These are phyloP conservation scores for Cebidichthys violaceus DNA, from an alignment of 2,113 vertebrate genomes.

Conservation along the genomic window DNA sequence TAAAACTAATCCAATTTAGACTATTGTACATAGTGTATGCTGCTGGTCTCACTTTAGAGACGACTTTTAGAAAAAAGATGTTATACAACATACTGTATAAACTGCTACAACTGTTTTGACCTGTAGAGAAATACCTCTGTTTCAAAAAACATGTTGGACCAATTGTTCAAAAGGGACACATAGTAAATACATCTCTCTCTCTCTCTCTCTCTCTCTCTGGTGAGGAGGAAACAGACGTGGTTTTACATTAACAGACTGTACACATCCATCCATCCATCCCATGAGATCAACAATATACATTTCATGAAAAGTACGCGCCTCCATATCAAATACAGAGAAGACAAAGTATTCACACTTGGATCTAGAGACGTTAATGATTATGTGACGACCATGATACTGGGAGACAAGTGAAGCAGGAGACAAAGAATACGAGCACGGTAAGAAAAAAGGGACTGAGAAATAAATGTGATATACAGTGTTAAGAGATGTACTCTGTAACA, in stretches of 20 bases:
- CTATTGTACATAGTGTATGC: slow-evolving; percentile 81
- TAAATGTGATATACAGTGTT: slow-evolving; percentile 75
- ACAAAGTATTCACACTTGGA: slow-evolving; percentile 77
- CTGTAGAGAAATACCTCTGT: slow-evolving; percentile 79
- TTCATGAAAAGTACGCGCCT: slow-evolving; percentile 71
- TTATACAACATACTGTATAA: slow-evolving; percentile 82
- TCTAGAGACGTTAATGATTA: slow-evolving; percentile 74
- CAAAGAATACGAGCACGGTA: slow-evolving; percentile 63
- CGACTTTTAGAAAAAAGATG: slow-evolving; percentile 71
- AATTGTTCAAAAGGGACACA: slow-evolving; percentile 76
- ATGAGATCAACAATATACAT: slow-evolving; percentile 72
- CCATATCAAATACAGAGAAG: slow-evolving; percentile 79
- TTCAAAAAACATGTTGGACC: slow-evolving; percentile 79
- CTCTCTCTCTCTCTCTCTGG: slow-evolving; percentile 14
- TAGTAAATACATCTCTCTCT: slow-evolving; percentile 66
- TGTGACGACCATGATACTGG: slow-evolving; percentile 66
- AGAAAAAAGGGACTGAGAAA: slow-evolving; percentile 63
- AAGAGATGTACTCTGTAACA: slow-evolving; percentile 69
- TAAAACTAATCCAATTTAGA: slow-evolving; percentile 82
- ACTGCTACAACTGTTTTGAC: slow-evolving; percentile 79
- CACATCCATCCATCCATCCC: slow-evolving; percentile 62
- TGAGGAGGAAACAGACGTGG: slow-evolving; percentile 63
- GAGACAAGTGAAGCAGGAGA: slow-evolving; percentile 65
- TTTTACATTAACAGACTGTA: slow-evolving; percentile 66
- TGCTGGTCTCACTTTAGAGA: slow-evolving; percentile 73